phyloP scores from a whole-genome alignment of 1,140 invertebrate species.

The Arctopsyche grandis region DNA sequence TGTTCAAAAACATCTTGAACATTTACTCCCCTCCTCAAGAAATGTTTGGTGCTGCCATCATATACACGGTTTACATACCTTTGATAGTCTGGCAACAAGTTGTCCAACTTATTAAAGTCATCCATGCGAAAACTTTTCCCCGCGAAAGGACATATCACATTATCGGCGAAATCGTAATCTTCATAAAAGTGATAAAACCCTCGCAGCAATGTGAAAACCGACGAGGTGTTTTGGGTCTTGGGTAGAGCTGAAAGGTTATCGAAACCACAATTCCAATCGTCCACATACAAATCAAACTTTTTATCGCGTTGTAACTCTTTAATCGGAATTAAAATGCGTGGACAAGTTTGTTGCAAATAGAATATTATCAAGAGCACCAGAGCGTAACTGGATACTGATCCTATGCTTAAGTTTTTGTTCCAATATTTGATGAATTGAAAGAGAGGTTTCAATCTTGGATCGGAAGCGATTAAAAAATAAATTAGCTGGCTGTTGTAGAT shows the following conservation, averaged over 20 bases:
- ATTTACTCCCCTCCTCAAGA: conserved; percentile 60
- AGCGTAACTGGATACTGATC: conserved; percentile 70
- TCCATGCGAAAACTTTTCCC: conserved; percentile 58
- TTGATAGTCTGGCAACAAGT: conserved; percentile 55
- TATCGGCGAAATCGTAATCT: conserved; percentile 62
- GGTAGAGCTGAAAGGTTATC: conserved; percentile 51
- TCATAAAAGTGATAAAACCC: conserved; percentile 66
- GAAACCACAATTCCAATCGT: conserved; percentile 64
- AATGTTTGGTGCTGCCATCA: conserved; percentile 40
- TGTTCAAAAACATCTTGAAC: conserved; percentile 67
- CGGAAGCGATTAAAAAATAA: conserved; percentile 67
- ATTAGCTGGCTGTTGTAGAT: conserved; percentile 72
- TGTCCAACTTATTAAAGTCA: conserved; percentile 53
- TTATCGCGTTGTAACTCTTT: conserved; percentile 59
- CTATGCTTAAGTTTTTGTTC: conserved; percentile 68
- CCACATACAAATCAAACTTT: conserved; percentile 53
- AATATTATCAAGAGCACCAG: conserved; percentile 71
- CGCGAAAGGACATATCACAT: conserved; percentile 64
- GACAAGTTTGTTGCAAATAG: conserved; percentile 70
- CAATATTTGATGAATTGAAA: conserved; percentile 77
- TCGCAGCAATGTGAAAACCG: conserved; percentile 59
- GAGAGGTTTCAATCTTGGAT: conserved; percentile 67
- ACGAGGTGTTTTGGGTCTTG: conserved; percentile 49
- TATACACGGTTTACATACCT: conserved; percentile 57
- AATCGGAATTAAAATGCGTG: conserved; percentile 75